Conservation (phyloP, 2,888 invertebrate species). For the Eupithecia subfuscata region DNA sequence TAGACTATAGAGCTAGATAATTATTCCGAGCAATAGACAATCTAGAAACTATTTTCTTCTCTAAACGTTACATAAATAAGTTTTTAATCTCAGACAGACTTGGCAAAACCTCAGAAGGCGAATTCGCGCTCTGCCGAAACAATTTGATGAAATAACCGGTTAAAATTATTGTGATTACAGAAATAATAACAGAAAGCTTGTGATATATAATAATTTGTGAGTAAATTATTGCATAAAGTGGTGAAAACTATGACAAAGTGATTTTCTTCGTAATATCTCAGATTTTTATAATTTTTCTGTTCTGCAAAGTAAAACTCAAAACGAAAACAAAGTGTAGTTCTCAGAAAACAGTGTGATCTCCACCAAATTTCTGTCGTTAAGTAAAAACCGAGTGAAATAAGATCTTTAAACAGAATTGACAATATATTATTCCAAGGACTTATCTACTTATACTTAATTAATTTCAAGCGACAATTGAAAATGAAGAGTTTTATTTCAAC, state of each 20-base stretch:
- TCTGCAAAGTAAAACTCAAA: not conserved
- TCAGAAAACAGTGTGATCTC: not conserved
- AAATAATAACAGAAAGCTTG: not conserved
- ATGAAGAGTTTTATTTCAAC: not conserved
- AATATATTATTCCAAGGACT: too few relatives aligned
- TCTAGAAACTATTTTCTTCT: not conserved
- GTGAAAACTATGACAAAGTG: not conserved
- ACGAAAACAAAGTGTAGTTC: not conserved
- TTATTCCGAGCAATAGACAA: not conserved
- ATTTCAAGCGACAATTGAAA: not conserved
- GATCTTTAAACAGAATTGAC: not conserved
- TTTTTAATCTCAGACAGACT: not conserved
- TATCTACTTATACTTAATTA: too few relatives aligned
- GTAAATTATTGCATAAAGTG: not conserved
- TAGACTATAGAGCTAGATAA: too few relatives aligned
- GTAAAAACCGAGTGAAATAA: not conserved
- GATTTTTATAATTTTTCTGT: not conserved
- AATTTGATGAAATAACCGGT: not conserved
- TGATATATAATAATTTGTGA: not conserved
- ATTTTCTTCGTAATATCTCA: not conserved
- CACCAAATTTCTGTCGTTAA: not conserved
- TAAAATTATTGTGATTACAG: not conserved
- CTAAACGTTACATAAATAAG: not conserved
- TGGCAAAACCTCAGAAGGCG: not conserved
- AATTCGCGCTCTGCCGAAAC: conserved; percentile 5